Conservation (phyloP, 2,113 vertebrate species). For the Lipophrys pholis region DNA sequence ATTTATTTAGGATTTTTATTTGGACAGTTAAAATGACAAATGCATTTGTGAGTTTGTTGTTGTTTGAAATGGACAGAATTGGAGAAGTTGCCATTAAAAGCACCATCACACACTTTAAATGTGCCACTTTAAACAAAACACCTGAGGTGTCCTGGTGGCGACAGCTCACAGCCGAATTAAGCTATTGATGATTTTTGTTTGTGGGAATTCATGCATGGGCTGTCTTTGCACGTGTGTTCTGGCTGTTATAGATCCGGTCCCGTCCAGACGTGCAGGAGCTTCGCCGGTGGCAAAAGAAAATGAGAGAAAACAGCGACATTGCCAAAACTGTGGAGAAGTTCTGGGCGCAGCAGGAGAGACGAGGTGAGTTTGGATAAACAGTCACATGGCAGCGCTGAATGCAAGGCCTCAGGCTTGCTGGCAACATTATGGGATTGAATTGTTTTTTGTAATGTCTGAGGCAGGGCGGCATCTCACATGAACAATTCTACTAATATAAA, state of each 20-base stretch:
- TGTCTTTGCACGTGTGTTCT: conserved; percentile 1
- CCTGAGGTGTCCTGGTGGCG: neutral
- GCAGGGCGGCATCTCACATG: too few relatives aligned
- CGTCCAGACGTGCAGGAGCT: conserved; percentile 89
- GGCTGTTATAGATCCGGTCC: conserved; percentile 84
- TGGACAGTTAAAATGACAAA: too few relatives aligned
- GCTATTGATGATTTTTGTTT: conserved; percentile 26
- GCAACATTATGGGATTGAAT: conserved; percentile 43
- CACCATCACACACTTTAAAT: too few relatives aligned
- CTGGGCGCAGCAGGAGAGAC: conserved; percentile 88
- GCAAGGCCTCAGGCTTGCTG: conserved; percentile 31
- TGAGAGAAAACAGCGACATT: conserved; percentile 85
- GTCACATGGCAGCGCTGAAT: conserved; percentile 7
- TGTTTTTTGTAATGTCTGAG: conserved; percentile 14
- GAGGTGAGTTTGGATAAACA: conserved; percentile 78
- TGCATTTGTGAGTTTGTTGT: too few relatives aligned
- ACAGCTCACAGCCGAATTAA: conserved; percentile 22
- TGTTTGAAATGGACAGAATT: too few relatives aligned
- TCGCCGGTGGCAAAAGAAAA: conserved; percentile 91
- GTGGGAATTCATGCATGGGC: conserved; percentile 18
- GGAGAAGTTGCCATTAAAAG: too few relatives aligned
- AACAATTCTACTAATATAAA: too few relatives aligned
- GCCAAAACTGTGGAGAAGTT: conserved; percentile 82
- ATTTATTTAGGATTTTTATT: too few relatives aligned
- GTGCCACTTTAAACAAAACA: neutral